Evolutionary conservation across 2,113 vertebrate species (phyloP).

Genomic region (Pimephales promelas): DNA sequence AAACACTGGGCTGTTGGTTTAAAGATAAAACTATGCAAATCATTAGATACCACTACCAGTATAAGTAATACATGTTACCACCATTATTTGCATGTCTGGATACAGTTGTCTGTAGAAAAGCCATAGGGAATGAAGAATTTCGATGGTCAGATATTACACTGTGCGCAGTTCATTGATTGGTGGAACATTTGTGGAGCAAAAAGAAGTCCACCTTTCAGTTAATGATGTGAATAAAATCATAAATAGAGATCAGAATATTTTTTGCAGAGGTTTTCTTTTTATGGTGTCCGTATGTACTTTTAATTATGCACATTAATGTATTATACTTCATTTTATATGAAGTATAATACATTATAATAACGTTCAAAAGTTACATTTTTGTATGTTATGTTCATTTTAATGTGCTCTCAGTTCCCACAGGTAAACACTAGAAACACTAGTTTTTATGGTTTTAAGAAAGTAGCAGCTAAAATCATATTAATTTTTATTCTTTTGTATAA

Average conservation of each 20-base stretch:
- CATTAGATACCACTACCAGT: too few relatives aligned
- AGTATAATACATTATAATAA: neutral
- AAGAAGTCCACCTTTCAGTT: neutral
- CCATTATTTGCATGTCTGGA: neutral
- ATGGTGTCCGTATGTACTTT: neutral
- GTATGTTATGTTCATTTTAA: too few relatives aligned
- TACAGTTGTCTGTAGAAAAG: neutral
- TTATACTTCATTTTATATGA: neutral
- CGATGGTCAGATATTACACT: neutral
- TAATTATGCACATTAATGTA: neutral
- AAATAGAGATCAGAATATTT: neutral
- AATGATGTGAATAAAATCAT: neutral
- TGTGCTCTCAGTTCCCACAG: constrained; percentile 55
- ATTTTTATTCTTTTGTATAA: neutral
- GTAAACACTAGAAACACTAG: constrained; percentile 45
- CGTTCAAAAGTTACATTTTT: neutral
- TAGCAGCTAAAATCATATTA: too few relatives aligned
- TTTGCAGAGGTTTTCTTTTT: neutral
- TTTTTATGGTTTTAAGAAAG: neutral
- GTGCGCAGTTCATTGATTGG: neutral
- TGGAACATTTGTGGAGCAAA: neutral
- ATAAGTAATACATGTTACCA: too few relatives aligned
- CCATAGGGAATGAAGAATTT: neutral
- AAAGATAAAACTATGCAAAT: neutral
- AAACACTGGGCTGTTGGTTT: neutral